These are phyloP conservation scores for Psilopsiagon aurifrons DNA, from an alignment of 2,113 vertebrate genomes.

Conservation along the genomic window DNA sequence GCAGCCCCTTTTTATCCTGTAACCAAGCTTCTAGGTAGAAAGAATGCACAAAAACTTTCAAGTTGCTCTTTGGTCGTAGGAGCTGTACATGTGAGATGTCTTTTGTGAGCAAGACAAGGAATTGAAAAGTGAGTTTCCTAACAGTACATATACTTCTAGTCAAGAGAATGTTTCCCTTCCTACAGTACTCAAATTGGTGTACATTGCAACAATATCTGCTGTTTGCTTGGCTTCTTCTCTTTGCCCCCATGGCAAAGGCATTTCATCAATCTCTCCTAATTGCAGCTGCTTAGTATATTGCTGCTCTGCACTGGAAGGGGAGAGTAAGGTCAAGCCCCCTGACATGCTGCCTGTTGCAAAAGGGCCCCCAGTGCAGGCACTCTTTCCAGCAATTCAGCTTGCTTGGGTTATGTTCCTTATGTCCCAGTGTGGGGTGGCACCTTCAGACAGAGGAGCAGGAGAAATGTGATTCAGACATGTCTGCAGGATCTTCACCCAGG, in stretches of 20 bases:
- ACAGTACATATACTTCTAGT: background rate
- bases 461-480: background rate
- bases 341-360: background rate
- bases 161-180: background rate
- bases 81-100: background rate
- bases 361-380: background rate
- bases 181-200: background rate
- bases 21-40: background rate
- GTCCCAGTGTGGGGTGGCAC: background rate
- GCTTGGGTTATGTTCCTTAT: background rate
- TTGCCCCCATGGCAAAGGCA: background rate
- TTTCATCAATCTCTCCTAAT: background rate
- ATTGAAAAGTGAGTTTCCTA: background rate
- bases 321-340: background rate
- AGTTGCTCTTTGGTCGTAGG: background rate
- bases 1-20: background rate
- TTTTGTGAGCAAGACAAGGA: background rate
- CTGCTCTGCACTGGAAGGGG: background rate
- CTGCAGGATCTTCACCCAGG: background rate
- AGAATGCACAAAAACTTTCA: rapidly evolving
- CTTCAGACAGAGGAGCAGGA: background rate
- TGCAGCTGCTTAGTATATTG: background rate
- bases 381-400: background rate
- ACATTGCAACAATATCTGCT: background rate
- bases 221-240: background rate